These are phyloP conservation scores for Drosophila nr. medialis DNA, from an alignment of 2,888 invertebrate genomes.

Conservation along the genomic window DNA sequence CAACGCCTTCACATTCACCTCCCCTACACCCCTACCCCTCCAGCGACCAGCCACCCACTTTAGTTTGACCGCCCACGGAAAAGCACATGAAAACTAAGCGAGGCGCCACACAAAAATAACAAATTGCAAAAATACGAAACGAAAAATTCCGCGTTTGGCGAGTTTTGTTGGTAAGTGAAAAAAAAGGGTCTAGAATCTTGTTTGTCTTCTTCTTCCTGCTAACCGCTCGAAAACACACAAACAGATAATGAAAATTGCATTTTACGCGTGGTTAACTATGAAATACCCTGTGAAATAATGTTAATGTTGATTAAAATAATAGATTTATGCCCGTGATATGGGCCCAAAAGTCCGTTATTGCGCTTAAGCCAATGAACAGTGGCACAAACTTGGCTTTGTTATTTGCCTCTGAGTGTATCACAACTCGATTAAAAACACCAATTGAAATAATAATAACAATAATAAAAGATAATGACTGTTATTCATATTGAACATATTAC, in stretches of 20 bases:
- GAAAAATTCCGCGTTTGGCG: constrained; percentile 31
- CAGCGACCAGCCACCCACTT: background rate
- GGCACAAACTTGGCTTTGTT: background rate
- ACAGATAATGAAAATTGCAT: background rate
- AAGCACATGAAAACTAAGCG: constrained; percentile 19
- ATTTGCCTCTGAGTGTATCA: background rate
- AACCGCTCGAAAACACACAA: background rate
- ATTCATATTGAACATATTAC: background rate
- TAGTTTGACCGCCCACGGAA: constrained; percentile 14
- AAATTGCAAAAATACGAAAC: constrained; percentile 42
- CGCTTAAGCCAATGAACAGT: background rate
- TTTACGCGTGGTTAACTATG: background rate
- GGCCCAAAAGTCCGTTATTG: too few relatives aligned
- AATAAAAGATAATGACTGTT: too few relatives aligned
- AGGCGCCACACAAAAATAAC: constrained; percentile 17
- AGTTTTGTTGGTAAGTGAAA: background rate
- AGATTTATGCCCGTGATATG: background rate
- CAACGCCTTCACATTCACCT: background rate
- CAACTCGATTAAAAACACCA: background rate
- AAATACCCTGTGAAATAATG: constrained; percentile 31
- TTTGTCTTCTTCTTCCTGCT: constrained; percentile 16
- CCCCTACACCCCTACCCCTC: too few relatives aligned
- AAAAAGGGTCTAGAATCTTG: constrained; percentile 12
- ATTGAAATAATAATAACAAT: too few relatives aligned
- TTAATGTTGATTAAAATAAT: too few relatives aligned